A percentile compares a stretch with the other conserved stretches of the same genome.
Evolutionary conservation across 2,113 vertebrate genomes (phyloP).

Genomic region (Toxotes chatareus): DNA sequence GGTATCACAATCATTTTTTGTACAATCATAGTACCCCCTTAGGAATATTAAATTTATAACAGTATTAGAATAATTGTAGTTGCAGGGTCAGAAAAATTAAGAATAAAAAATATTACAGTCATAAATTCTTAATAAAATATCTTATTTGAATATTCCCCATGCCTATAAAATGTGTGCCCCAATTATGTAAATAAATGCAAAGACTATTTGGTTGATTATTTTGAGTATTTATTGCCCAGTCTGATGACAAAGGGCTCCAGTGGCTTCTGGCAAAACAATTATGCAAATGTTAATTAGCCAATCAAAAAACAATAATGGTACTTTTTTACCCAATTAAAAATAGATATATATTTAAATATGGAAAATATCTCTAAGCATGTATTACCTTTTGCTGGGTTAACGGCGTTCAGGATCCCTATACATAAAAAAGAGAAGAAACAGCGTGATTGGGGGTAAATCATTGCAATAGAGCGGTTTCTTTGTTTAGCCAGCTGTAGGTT

Average conservation of each 20-base stretch:
- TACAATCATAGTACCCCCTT: not conserved
- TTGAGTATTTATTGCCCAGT: constrained; percentile 43
- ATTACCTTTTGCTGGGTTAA: constrained; percentile 54
- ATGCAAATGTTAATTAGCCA: constrained; percentile 82
- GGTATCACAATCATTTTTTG: not conserved
- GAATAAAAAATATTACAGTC: not conserved
- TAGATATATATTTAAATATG: not conserved
- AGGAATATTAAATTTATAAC: not conserved
- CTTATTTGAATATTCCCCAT: not conserved
- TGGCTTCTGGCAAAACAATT: constrained; percentile 75
- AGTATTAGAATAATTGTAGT: not conserved
- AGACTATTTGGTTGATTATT: constrained; percentile 10
- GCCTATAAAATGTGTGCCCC: not conserved
- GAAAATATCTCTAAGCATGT: constrained; percentile 46
- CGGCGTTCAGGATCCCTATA: constrained; percentile 48
- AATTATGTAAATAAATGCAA: constrained; percentile 28
- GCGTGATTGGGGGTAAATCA: constrained; percentile 57
- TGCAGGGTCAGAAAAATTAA: not conserved
- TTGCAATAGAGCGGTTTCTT: constrained; percentile 79
- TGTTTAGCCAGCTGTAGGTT: constrained; percentile 86
- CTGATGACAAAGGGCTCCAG: constrained; percentile 76
- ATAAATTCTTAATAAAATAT: constrained; percentile 9
- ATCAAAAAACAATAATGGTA: constrained; percentile 77
- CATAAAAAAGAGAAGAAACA: constrained; percentile 49
- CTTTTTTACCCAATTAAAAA: constrained; percentile 48